Evolutionary conservation across 1,140 invertebrate genomes (phyloP).

Genomic region (Artemia franciscana): DNA sequence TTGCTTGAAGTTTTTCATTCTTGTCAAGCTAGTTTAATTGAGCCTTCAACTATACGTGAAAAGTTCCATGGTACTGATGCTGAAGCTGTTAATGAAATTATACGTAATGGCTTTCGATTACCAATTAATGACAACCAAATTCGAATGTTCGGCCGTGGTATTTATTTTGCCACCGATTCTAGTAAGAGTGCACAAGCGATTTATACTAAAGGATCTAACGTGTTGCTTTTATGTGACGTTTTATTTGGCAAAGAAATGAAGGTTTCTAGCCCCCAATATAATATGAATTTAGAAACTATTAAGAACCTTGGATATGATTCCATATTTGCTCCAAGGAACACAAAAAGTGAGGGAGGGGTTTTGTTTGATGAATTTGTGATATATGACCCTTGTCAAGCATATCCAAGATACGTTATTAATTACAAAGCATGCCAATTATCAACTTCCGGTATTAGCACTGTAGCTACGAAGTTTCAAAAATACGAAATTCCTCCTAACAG

Average conservation of each 20-base stretch:
- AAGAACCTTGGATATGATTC: not conserved
- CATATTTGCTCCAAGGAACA: conserved; percentile 2
- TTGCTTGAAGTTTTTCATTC: not conserved
- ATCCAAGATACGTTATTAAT: conserved; percentile 3
- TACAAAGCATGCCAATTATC: not conserved
- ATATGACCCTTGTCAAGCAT: conserved; percentile 1
- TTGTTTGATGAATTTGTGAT: conserved; percentile 6
- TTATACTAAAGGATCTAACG: conserved; percentile 6
- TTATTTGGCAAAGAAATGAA: not conserved
- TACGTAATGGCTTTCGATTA: conserved; percentile 4
- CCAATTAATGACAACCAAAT: not conserved
- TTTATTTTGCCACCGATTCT: conserved; percentile 8
- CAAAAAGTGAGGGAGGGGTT: conserved; percentile 3
- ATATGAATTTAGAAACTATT: conserved; percentile 5
- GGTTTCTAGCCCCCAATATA: not conserved
- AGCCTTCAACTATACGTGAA: not conserved
- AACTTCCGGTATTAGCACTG: not conserved
- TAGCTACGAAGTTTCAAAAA: not conserved
- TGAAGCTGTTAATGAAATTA: conserved; percentile 6
- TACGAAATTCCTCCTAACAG: not conserved
- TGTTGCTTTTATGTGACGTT: conserved; percentile 7
- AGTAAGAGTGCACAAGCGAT: conserved; percentile 8
- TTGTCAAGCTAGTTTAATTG: not conserved
- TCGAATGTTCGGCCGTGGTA: conserved; percentile 5
- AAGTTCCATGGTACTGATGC: conserved; percentile 7